Base-by-base conservation (phyloP, 2,888 invertebrate genomes). In the Myopa testacea region DNA sequence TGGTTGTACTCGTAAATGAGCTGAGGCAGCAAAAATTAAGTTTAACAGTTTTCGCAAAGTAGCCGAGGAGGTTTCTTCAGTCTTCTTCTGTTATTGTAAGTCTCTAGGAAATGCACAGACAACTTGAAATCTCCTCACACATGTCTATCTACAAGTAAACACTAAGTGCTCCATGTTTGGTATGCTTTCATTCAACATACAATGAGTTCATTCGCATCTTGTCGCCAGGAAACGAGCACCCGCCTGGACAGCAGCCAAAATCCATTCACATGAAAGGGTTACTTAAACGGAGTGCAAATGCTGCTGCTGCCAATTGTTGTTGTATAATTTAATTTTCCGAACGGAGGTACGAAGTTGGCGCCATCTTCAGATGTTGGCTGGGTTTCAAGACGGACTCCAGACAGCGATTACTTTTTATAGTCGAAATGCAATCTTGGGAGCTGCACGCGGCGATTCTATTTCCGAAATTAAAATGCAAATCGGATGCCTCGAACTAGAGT, bases 341-440 rank as follows among this genome's bases (percentile, higher is more conserved):
- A 40, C 14, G 8, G 16, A 68, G 50, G 50, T 14, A 69, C 50
- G 34, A 50, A 69, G 50, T 7, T 70, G 70, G 70, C 70, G 70
- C 70, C 70, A 70, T 37, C 37, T 70, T 16, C 16, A 14, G 5
- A 55, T 52, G 52, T 70, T 70, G 70, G 70, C 70, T 70, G 16
- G 19, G 37, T 70, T 34, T 70, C 70, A 70, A 70, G 6, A 37
- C 26, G n/a, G 34, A 19, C 8, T 37, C 0, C 52, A 55, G 69
- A 70, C 37, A 70, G n/a, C 4, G 26, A 69, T 69, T 19, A 50
- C 26, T 26, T 52, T 50, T 52, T 62, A 10, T 62, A 62, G 26
- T 10, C 55, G n/a, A 55, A 6, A 1, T 45, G 45, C 55, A 16
- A 16, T 55, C 55, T 55, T 12, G 14, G n/a, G 55, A n/a, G 55